phyloP scores from a whole-genome alignment of 2,888 invertebrate species.

The Rotaria socialis region DNA sequence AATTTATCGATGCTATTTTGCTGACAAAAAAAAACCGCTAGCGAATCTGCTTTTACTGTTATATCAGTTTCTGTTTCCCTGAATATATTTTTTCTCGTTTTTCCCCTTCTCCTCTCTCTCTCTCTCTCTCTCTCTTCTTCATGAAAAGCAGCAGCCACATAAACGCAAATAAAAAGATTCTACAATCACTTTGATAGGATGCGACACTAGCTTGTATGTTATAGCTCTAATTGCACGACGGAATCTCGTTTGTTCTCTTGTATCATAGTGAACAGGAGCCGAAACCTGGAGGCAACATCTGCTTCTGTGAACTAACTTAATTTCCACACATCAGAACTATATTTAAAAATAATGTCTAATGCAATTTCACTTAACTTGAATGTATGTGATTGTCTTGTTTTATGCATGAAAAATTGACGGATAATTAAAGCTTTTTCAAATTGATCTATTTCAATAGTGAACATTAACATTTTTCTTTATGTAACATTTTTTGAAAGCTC shows the following conservation, averaged over 20 bases:
- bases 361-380: too few relatives aligned
- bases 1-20: neutral
- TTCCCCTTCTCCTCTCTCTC: neutral
- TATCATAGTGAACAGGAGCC: too few relatives aligned
- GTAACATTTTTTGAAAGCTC: neutral
- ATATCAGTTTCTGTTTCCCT: neutral
- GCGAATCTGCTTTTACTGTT: neutral
- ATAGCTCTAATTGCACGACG: neutral
- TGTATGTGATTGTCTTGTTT: too few relatives aligned
- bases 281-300: too few relatives aligned
- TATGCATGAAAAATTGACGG: neutral
- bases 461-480: neutral
- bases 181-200: neutral
- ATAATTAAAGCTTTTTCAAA: neutral
- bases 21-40: neutral
- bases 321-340: too few relatives aligned
- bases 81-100: neutral
- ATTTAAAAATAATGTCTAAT: too few relatives aligned
- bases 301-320: too few relatives aligned
- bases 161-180: neutral
- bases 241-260: too few relatives aligned
- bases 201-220: neutral
- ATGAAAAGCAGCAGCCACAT: neutral
- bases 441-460: neutral
- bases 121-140: neutral